A percentile compares a stretch with the other conserved stretches of the same genome.
phyloP scores from a whole-genome alignment of 2,888 invertebrate species.

The Meghimatium bilineatum region DNA sequence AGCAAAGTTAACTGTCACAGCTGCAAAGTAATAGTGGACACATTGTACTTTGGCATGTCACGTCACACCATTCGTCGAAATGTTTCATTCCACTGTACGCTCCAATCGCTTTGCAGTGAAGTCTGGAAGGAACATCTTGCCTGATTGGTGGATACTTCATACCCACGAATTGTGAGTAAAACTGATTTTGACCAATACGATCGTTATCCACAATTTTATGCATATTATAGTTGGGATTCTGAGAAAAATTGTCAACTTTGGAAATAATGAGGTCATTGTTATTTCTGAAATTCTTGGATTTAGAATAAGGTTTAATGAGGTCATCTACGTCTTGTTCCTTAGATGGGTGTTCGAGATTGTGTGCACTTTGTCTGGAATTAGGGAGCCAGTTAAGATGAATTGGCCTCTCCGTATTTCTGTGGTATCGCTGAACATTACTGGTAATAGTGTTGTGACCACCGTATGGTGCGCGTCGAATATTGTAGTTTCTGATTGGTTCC shows the following conservation, averaged over 20 bases:
- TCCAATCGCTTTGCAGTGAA: slow-evolving; percentile 53
- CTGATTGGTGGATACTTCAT: neutral
- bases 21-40: slow-evolving; percentile 56
- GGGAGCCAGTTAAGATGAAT: neutral
- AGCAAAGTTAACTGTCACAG: slow-evolving; percentile 46
- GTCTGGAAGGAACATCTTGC: neutral
- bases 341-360: neutral
- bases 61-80: slow-evolving; percentile 58
- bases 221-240: neutral
- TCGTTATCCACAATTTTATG: neutral
- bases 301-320: neutral
- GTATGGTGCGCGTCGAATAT: neutral
- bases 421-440: neutral
- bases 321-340: neutral
- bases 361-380: neutral
- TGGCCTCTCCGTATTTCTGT: neutral
- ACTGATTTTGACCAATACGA: slow-evolving; percentile 23
- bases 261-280: neutral
- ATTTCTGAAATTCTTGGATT: neutral
- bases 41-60: slow-evolving; percentile 53
- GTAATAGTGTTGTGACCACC: neutral
- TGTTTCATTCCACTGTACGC: slow-evolving; percentile 49
- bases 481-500: neutral
- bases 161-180: neutral
- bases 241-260: neutral